Evolutionary conservation across 2,888 invertebrate species (phyloP).

Genomic region (Polietes domitor): DNA sequence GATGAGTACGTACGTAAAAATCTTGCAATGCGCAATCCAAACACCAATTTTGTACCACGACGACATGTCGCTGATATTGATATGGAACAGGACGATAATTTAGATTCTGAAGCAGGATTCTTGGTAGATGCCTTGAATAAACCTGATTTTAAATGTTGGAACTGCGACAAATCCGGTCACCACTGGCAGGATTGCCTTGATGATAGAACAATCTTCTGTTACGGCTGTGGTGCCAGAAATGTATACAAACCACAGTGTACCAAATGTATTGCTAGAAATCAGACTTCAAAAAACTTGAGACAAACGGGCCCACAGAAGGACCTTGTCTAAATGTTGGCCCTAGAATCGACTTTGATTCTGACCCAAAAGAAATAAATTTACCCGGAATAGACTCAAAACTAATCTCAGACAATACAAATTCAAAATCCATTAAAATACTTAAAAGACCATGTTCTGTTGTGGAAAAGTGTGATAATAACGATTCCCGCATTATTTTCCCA

Average conservation of each 20-base stretch:
- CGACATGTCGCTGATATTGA: no score
- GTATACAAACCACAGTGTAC: constrained; percentile 17
- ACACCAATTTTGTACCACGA: background rate
- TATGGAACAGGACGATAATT: no score
- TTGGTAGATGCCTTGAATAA: constrained; percentile 2
- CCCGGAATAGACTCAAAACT: background rate
- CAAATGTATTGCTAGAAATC: background rate
- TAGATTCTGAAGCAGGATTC: background rate
- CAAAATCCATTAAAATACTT: background rate
- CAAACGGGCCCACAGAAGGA: background rate
- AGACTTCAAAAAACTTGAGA: background rate
- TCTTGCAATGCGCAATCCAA: background rate
- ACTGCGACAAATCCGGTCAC: constrained; percentile 42
- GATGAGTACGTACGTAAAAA: no score
- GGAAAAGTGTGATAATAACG: background rate
- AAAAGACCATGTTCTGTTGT: background rate
- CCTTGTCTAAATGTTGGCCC: background rate
- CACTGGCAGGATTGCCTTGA: constrained; percentile 35
- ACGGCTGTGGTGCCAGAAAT: constrained; percentile 45
- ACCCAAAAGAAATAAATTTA: background rate
- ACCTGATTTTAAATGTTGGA: constrained; percentile 37
- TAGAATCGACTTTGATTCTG: background rate
- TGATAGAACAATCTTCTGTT: constrained; percentile 46
- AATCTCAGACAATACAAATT: no score
- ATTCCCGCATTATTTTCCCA: background rate